Evolutionary conservation across 1,140 invertebrate species (phyloP).

Genomic region (Bathynomus jamesi): DNA sequence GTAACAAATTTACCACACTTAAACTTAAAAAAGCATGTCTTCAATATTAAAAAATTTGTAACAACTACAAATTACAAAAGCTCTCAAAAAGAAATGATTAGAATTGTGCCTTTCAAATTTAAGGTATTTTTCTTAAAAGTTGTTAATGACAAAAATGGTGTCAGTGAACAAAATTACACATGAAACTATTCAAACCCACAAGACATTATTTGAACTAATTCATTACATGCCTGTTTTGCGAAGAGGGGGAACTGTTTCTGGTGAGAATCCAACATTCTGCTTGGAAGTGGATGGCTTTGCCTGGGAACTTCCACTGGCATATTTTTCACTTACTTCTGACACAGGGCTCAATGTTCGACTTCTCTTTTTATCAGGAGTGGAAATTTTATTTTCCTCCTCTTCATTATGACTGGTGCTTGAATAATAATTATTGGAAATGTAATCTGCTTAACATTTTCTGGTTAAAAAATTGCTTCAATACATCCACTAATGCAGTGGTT

Average conservation of each 20-base stretch:
- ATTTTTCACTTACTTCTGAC: constrained; percentile 4
- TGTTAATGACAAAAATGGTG: not conserved
- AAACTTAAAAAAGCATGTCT: too few species aligned
- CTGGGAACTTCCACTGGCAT: not conserved
- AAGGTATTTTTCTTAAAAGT: not conserved
- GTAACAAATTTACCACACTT: too few species aligned
- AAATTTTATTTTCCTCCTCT: not conserved
- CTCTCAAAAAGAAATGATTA: not conserved
- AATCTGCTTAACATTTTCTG: not conserved
- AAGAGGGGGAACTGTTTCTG: constrained; percentile 2
- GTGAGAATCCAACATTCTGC: constrained; percentile 1
- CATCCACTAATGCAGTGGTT: too few species aligned
- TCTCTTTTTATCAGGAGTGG: not conserved
- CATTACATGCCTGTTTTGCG: not conserved
- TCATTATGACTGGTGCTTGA: not conserved
- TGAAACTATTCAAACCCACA: not conserved
- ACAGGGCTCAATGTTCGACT: not conserved
- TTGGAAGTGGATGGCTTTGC: not conserved
- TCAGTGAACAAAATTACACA: not conserved
- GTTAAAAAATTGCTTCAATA: too few species aligned
- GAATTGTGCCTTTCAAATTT: not conserved
- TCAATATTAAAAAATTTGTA: too few species aligned
- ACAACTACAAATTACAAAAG: too few species aligned
- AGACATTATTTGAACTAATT: not conserved
- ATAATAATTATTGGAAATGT: not conserved